A percentile compares a stretch with the other conserved stretches of the same genome.
Conservation (phyloP, 1,140 invertebrate genomes). For the Drosophila arizonae region DNA sequence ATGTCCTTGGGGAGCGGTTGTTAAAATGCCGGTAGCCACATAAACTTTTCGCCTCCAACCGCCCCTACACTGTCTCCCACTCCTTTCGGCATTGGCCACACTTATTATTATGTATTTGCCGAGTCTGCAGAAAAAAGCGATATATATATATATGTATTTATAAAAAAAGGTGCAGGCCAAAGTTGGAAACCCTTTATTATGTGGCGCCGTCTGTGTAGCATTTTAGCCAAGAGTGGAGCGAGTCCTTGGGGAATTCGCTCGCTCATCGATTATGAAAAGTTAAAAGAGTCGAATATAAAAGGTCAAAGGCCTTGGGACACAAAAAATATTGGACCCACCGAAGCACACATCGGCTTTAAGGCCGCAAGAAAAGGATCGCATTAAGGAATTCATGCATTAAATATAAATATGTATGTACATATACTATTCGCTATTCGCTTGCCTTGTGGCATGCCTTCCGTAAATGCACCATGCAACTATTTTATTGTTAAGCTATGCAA, state of each 20-base stretch:
- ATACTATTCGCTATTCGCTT: background rate
- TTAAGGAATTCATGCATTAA: background rate
- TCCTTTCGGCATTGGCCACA: constrained; percentile 49
- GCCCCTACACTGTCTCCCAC: constrained; percentile 36
- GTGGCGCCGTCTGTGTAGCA: constrained; percentile 42
- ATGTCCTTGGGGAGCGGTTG: constrained; percentile 29
- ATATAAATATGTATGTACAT: too few relatives aligned
- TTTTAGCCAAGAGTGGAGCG: constrained; percentile 1
- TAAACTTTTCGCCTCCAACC: constrained; percentile 48
- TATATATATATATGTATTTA: background rate
- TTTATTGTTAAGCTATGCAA: background rate
- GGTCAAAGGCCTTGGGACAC: constrained; percentile 49
- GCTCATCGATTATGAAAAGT: constrained; percentile 77
- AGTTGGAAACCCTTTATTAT: constrained; percentile 72
- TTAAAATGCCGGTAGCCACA: constrained; percentile 47
- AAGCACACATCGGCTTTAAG: constrained; percentile 12
- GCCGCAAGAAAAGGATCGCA: background rate
- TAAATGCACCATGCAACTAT: background rate
- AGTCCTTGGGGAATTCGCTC: constrained; percentile 41
- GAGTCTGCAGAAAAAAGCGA: constrained; percentile 21
- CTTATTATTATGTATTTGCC: constrained; percentile 62
- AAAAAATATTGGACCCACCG: constrained; percentile 5
- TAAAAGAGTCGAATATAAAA: constrained; percentile 50
- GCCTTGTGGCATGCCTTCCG: too few relatives aligned
- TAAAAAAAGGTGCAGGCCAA: constrained; percentile 66